Conservation (phyloP, 2,797 vertebrate genomes). For the Hydrolagus colliei region DNA sequence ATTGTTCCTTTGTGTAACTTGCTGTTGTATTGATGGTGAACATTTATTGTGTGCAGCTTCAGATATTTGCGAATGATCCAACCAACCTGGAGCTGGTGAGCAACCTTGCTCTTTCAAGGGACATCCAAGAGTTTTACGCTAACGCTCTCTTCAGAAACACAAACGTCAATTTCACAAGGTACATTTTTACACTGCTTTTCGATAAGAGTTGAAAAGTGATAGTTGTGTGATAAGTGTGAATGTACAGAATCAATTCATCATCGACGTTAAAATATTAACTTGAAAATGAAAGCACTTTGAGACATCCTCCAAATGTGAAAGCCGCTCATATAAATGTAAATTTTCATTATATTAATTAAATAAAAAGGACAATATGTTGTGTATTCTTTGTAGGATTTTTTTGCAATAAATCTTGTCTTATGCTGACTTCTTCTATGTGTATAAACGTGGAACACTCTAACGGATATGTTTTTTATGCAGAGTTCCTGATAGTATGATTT, state of each 20-base stretch:
- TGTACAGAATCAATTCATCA: neutral
- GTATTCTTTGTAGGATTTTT: neutral
- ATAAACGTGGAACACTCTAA: neutral
- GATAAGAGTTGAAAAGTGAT: neutral
- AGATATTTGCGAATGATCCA: constrained; percentile 51
- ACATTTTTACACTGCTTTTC: neutral
- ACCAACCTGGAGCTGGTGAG: constrained; percentile 53
- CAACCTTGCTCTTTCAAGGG: constrained; percentile 36
- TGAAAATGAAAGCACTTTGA: too few species aligned
- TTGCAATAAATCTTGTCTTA: neutral
- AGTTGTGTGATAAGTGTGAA: neutral
- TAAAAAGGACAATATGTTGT: neutral
- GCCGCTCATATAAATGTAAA: too few species aligned
- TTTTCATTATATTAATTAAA: neutral
- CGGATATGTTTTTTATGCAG: neutral
- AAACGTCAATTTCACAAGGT: neutral
- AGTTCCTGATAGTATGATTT: constrained; percentile 16
- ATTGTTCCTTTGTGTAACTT: neutral
- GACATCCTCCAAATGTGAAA: too few species aligned
- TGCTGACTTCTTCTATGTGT: too few species aligned
- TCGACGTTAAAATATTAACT: too few species aligned
- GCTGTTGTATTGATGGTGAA: neutral
- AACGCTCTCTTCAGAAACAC: neutral
- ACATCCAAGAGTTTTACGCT: constrained; percentile 40
- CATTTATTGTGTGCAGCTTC: constrained; percentile 42